Percentiles rank a stretch among this genome's conserved stretches.
These are phyloP conservation scores for Amphiprion percula DNA, from an alignment of 2,113 vertebrate genomes.

Conservation along the genomic window DNA sequence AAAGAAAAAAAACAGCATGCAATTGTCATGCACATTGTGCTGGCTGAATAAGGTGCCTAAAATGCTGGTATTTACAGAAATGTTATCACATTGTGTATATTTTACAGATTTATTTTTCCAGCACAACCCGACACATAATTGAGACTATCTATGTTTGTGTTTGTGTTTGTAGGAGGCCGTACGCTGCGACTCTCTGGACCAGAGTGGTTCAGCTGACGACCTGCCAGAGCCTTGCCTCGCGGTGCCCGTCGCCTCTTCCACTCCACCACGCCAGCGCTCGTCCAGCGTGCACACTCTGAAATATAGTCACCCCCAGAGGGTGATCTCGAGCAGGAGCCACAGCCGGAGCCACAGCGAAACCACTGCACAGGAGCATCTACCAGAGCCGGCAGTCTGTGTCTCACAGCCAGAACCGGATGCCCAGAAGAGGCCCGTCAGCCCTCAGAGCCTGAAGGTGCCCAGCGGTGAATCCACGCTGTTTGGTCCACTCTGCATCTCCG, in stretches of 20 bases:
- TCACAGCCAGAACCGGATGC: constrained; percentile 37
- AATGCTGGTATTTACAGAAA: too few relatives aligned
- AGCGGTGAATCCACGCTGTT: constrained; percentile 45
- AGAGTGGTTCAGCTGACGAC: constrained; percentile 72
- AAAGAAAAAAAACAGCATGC: too few relatives aligned
- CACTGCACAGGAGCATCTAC: constrained; percentile 38
- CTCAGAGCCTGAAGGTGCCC: constrained; percentile 45
- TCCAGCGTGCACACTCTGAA: constrained; percentile 80
- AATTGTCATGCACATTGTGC: too few relatives aligned
- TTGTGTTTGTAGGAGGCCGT: constrained; percentile 86
- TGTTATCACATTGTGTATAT: too few relatives aligned
- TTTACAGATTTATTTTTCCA: too few relatives aligned
- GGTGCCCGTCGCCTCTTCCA: constrained; percentile 69
- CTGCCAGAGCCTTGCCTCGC: constrained; percentile 58
- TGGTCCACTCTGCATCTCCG: constrained; percentile 63
- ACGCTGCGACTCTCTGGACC: constrained; percentile 67
- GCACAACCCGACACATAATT: background rate
- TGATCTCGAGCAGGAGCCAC: constrained; percentile 76
- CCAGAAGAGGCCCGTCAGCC: constrained; percentile 35
- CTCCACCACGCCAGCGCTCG: constrained; percentile 58
- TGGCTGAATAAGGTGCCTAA: too few relatives aligned
- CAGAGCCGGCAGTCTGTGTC: constrained; percentile 43
- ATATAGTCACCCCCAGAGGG: constrained; percentile 70
- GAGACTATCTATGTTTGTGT: background rate
- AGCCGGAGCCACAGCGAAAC: constrained; percentile 67